Evolutionary conservation across 1,140 invertebrate species (phyloP).

Genomic region (Drosophila eugracilis): DNA sequence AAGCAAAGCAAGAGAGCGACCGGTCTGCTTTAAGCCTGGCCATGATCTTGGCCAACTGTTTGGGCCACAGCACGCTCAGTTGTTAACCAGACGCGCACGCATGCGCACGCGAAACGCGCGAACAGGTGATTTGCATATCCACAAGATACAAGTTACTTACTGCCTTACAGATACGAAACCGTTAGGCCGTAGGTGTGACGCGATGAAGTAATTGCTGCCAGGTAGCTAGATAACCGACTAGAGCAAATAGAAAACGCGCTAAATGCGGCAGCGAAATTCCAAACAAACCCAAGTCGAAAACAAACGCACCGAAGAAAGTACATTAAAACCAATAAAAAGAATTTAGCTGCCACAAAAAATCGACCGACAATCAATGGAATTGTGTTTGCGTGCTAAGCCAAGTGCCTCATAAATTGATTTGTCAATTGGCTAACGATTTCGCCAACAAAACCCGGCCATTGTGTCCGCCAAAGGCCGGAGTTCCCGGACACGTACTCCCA

Average conservation of each 20-base stretch:
- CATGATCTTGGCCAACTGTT: conserved; percentile 65
- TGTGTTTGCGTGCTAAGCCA: conserved; percentile 72
- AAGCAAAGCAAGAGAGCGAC: conserved; percentile 14
- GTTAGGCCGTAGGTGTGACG: conserved; percentile 67
- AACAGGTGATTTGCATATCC: conserved; percentile 33
- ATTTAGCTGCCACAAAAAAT: conserved; percentile 20
- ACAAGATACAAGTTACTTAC: conserved; percentile 28
- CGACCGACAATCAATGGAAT: conserved; percentile 51
- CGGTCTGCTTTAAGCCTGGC: conserved; percentile 40
- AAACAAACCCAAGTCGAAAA: conserved; percentile 56
- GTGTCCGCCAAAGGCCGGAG: conserved; percentile 24
- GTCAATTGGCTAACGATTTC: conserved; percentile 52
- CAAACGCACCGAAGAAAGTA: conserved; percentile 63
- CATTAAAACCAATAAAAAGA: conserved; percentile 35
- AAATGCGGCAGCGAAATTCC: conserved; percentile 77
- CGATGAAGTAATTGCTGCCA: conserved; percentile 77
- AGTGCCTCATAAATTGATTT: conserved; percentile 54
- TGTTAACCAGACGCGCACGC: conserved; percentile 69
- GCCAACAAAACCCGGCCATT: conserved; percentile 49
- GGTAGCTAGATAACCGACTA: conserved; percentile 24
- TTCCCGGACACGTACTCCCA: conserved; percentile 38
- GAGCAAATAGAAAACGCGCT: conserved; percentile 76
- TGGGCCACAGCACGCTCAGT: conserved; percentile 57
- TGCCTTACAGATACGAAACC: conserved; percentile 33
- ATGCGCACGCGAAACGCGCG: conserved; percentile 59